Percentiles rank a stretch among this genome's conserved stretches.
phyloP scores from a whole-genome alignment of 1,140 invertebrate genomes.

The Lordiphosa mommai region DNA sequence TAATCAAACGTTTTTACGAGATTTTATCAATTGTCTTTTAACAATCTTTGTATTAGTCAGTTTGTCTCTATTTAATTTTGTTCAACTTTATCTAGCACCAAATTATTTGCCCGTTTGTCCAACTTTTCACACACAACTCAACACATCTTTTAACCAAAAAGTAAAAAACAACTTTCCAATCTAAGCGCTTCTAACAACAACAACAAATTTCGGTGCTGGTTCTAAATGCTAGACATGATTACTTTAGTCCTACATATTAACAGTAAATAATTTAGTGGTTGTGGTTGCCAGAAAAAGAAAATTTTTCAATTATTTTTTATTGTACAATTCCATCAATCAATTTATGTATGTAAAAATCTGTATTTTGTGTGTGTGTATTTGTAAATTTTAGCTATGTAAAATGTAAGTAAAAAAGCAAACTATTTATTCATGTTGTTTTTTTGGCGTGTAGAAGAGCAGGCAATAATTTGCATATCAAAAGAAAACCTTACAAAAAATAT shows the following conservation, averaged over 20 bases:
- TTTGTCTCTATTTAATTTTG: no score
- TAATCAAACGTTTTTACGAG: no score
- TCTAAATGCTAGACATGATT: constrained; percentile 43
- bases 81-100: no score
- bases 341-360: constrained; percentile 23
- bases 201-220: constrained; percentile 58
- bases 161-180: constrained; percentile 22
- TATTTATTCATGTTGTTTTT: constrained; percentile 53
- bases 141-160: constrained; percentile 15
- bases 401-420: constrained; percentile 25
- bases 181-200: constrained; percentile 64
- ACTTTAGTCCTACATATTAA: constrained; percentile 14
- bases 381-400: constrained; percentile 27
- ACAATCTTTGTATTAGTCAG: no score
- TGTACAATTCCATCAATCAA: constrained; percentile 25
- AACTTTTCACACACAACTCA: constrained; percentile 1
- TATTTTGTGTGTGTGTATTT: constrained; percentile 11
- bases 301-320: constrained; percentile 30
- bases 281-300: constrained; percentile 29
- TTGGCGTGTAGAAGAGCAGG: constrained; percentile 31
- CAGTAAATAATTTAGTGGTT: constrained; percentile 25
- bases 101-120: constrained; percentile 7
- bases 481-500: neutral
- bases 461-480: constrained; percentile 68
- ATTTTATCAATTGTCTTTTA: no score